These are phyloP conservation scores for Gonatopus flavifemur DNA, from an alignment of 1,140 invertebrate genomes.

Conservation along the genomic window DNA sequence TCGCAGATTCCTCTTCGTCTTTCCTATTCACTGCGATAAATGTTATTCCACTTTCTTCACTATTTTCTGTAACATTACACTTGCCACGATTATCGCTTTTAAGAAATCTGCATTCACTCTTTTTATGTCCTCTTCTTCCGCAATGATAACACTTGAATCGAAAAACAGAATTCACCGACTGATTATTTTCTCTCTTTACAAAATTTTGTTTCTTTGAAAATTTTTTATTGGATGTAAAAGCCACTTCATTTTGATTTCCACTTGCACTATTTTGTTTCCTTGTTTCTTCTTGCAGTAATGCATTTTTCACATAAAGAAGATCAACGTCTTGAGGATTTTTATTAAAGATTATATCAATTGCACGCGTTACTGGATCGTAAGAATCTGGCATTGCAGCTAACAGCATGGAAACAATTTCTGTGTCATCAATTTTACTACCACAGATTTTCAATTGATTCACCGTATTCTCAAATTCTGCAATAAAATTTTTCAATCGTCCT, in stretches of 20 bases:
- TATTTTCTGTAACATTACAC: no score
- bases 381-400: not conserved
- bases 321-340: not conserved
- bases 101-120: not conserved
- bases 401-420: not conserved
- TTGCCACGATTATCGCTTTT: not conserved
- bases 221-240: not conserved
- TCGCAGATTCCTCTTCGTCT: not conserved
- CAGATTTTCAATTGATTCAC: not conserved
- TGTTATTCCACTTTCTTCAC: not conserved
- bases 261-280: not conserved
- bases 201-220: not conserved
- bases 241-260: not conserved
- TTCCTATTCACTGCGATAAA: not conserved
- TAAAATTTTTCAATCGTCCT: no score
- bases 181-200: not conserved
- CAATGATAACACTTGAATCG: not conserved
- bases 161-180: not conserved
- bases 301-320: not conserved
- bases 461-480: not conserved
- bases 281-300: not conserved
- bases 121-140: not conserved
- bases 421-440: not conserved
- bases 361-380: not conserved
- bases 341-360: not conserved